These are phyloP conservation scores for Cervus canadensis DNA, from an alignment of 2,113 vertebrate species.

Conservation along the genomic window DNA sequence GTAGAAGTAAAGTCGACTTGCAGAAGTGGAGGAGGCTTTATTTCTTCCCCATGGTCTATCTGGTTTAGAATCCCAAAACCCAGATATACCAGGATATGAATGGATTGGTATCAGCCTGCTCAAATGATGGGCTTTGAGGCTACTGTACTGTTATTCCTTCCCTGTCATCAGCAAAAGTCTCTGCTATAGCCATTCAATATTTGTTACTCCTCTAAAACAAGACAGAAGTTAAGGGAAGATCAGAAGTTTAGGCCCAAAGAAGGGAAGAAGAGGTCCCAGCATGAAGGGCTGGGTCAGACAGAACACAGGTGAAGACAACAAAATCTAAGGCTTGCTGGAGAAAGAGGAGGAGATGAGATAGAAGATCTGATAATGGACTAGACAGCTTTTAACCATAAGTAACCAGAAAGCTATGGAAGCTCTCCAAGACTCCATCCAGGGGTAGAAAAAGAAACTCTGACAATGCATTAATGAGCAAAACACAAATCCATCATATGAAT, in stretches of 20 bases:
- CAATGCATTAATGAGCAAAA: not conserved
- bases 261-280: not conserved
- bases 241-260: not conserved
- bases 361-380: not conserved
- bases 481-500: not conserved
- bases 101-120: not conserved
- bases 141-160: not conserved
- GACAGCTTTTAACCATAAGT: not conserved
- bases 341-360: not conserved
- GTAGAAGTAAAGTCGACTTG: not conserved
- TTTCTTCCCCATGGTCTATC: not conserved
- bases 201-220: not conserved
- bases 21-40: not conserved
- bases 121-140: not conserved
- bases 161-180: not conserved
- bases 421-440: not conserved
- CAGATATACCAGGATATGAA: not conserved
- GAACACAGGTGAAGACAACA: not conserved
- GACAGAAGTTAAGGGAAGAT: not conserved
- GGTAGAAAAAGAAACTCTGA: not conserved
- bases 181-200: not conserved
- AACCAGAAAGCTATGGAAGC: not conserved
- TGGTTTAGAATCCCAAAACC: not conserved
- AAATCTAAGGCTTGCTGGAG: not conserved
- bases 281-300: not conserved